Evolutionary conservation across 2,888 invertebrate genomes (phyloP).

Genomic region (Psococerastis gibbosa): DNA sequence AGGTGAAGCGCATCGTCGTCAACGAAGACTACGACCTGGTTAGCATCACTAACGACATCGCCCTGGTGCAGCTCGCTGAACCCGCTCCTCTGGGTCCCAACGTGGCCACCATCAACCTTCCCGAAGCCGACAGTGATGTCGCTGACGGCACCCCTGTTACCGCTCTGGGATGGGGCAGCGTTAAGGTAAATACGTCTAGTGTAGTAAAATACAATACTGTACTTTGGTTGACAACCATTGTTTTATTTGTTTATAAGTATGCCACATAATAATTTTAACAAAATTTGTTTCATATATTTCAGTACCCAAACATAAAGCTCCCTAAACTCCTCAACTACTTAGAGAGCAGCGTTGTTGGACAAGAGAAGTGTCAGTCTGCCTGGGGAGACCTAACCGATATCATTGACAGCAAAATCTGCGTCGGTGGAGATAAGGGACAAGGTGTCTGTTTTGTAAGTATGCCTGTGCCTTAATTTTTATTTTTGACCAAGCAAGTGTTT

Average conservation of each 20-base stretch:
- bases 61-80: constrained; percentile 11
- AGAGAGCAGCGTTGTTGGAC: not conserved
- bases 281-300: not conserved
- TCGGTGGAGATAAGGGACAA: constrained; percentile 13
- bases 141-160: constrained; percentile 6
- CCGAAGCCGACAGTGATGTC: constrained; percentile 10
- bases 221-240: no score
- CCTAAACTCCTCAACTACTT: constrained; percentile 11
- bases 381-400: not conserved
- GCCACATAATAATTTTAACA: not conserved
- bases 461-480: no score
- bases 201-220: no score
- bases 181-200: constrained; percentile 12
- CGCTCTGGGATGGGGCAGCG: constrained; percentile 14
- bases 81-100: constrained; percentile 3
- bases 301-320: constrained; percentile 1
- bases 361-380: constrained; percentile 9
- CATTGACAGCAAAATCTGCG: constrained; percentile 13
- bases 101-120: constrained; percentile 11
- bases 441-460: constrained; percentile 15
- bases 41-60: constrained; percentile 13
- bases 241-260: not conserved
- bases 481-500: no score
- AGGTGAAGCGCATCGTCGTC: constrained; percentile 5
- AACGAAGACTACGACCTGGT: constrained; percentile 11